Evolutionary conservation across 2,113 vertebrate species (phyloP).

Genomic region (Xiphorhynchus elegans): DNA sequence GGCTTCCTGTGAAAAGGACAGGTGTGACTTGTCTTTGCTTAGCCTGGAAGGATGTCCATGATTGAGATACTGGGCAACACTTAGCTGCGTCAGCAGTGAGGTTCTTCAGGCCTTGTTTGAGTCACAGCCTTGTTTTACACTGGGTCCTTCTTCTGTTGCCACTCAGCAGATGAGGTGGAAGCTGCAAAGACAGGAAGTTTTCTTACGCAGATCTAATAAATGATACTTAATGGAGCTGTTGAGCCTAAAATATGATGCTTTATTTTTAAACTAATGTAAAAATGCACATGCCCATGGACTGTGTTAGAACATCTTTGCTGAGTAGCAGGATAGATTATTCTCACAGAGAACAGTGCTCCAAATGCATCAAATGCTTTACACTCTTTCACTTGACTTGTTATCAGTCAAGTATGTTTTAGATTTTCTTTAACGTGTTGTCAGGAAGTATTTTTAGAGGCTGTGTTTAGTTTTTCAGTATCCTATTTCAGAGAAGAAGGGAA

Average conservation of each 20-base stretch:
- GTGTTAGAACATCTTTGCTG: neutral
- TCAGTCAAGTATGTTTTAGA: neutral
- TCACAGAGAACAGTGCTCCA: neutral
- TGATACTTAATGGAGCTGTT: neutral
- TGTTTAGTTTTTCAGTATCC: neutral
- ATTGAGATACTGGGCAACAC: neutral
- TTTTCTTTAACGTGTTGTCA: neutral
- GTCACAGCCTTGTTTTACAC: neutral
- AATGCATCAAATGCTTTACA: neutral
- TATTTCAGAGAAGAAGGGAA: neutral
- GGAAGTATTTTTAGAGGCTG: neutral
- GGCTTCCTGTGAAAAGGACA: neutral
- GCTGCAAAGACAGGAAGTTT: neutral
- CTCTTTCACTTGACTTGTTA: neutral
- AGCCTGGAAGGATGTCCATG: neutral
- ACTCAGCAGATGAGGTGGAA: neutral
- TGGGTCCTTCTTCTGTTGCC: neutral
- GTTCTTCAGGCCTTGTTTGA: neutral
- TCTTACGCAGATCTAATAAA: neutral
- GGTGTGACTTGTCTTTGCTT: neutral
- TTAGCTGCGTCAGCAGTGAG: neutral
- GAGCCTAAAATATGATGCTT: neutral
- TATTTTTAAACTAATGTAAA: neutral
- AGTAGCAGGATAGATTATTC: neutral
- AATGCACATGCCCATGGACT: fast-evolving